These are phyloP conservation scores for Microtus pennsylvanicus DNA, from an alignment of 2,113 vertebrate species.

Conservation along the genomic window DNA sequence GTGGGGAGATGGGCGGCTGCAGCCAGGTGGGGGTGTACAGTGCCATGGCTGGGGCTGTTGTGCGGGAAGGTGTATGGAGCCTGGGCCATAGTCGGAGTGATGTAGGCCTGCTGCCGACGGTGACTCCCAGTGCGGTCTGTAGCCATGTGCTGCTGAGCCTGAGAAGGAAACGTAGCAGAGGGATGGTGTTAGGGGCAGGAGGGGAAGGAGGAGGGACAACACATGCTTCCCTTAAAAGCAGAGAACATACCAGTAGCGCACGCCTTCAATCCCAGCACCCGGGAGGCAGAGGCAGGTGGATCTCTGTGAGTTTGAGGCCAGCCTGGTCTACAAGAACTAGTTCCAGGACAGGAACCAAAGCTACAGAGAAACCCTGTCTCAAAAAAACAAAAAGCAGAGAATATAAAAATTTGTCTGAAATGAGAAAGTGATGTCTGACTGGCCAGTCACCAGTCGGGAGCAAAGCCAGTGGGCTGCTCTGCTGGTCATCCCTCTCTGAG, in stretches of 20 bases:
- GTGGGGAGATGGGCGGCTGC: conserved; percentile 93
- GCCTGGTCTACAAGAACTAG: too few relatives aligned
- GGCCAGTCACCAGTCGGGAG: neutral
- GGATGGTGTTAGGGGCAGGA: conserved; percentile 4
- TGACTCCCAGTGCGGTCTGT: conserved; percentile 93
- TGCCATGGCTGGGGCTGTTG: conserved; percentile 95
- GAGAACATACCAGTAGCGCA: neutral
- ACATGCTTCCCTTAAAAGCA: neutral
- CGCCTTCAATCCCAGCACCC: too few relatives aligned
- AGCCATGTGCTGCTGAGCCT: conserved; percentile 96
- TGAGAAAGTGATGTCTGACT: neutral
- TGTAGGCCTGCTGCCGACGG: conserved; percentile 97
- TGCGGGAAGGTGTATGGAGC: conserved; percentile 97
- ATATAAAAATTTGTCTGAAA: neutral
- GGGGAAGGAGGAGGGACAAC: neutral
- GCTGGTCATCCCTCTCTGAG: neutral
- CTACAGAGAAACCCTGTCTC: too few relatives aligned
- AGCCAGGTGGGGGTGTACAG: conserved; percentile 95
- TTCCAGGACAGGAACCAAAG: too few relatives aligned
- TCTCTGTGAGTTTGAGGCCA: too few relatives aligned
- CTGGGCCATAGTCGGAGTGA: conserved; percentile 97
- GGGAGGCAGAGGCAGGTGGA: too few relatives aligned
- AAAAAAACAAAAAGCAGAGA: neutral
- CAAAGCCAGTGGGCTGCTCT: neutral
- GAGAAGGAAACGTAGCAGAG: conserved; percentile 79